Conservation (phyloP, 2,113 vertebrate species). For the Indri indri region DNA sequence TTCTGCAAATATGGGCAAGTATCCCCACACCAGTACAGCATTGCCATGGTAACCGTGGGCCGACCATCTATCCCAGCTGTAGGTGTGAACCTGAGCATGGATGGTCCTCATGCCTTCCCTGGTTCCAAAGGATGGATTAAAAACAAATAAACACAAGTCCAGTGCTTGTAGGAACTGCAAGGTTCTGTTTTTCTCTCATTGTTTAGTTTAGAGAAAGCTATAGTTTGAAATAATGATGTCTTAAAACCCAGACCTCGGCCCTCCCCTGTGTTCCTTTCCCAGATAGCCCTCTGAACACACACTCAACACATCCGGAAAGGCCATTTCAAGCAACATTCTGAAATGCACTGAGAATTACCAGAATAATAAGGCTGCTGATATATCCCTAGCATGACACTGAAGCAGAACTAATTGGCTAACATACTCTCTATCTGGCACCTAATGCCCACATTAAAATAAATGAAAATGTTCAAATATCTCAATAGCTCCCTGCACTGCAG, state of each 20-base stretch:
- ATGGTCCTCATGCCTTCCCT: not conserved
- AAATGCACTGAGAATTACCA: not conserved
- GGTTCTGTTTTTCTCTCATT: not conserved
- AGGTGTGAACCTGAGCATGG: not conserved
- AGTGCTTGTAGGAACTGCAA: not conserved
- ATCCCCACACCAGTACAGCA: not conserved
- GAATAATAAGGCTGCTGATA: not conserved
- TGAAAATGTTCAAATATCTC: not conserved
- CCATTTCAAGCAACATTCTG: not conserved
- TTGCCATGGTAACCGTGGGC: not conserved
- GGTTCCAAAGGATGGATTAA: not conserved
- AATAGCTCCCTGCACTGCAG: not conserved
- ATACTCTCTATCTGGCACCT: not conserved
- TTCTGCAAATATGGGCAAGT: not conserved
- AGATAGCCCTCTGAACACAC: not conserved
- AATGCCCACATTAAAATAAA: constrained; percentile 9
- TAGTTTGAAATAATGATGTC: not conserved
- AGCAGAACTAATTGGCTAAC: not conserved
- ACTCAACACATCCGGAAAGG: not conserved
- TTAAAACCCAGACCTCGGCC: not conserved
- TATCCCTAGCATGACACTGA: not conserved
- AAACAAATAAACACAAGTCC: not conserved
- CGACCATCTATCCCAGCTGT: not conserved
- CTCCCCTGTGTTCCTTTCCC: not conserved
- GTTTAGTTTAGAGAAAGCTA: not conserved